These are phyloP conservation scores for Labroides dimidiatus DNA, from an alignment of 2,797 vertebrate genomes.

Conservation along the genomic window DNA sequence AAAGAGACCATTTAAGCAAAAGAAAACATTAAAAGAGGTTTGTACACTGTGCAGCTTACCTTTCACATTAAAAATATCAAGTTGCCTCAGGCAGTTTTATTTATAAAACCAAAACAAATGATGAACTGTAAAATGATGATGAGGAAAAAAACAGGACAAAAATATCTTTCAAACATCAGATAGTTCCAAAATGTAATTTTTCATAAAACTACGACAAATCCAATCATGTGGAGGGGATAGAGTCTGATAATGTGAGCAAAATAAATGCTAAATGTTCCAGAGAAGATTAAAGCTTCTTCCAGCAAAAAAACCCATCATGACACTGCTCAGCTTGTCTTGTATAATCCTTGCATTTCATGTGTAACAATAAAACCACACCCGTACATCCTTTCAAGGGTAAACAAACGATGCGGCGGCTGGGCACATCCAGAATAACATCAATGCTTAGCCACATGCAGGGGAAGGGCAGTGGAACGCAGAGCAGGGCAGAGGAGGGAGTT, in stretches of 20 bases:
- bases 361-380: slow-evolving; percentile 56
- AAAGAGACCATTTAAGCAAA: background rate
- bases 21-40: slow-evolving; percentile 10
- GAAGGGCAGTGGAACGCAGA: slow-evolving; percentile 52
- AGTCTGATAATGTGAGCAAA: background rate
- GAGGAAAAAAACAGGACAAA: background rate
- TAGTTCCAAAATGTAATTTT: background rate
- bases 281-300: slow-evolving; percentile 8
- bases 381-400: slow-evolving; percentile 37
- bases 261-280: background rate
- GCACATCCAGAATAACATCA: slow-evolving; percentile 43
- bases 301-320: slow-evolving; percentile 6
- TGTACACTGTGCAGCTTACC: background rate
- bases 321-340: slow-evolving; percentile 5
- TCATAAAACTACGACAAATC: no score
- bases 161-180: background rate
- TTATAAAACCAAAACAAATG: background rate
- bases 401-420: slow-evolving; percentile 53
- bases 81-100: background rate
- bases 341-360: slow-evolving; percentile 35
- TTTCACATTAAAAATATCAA: slow-evolving; percentile 3
- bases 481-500: slow-evolving; percentile 53
- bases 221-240: background rate
- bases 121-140: no score
- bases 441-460: slow-evolving; percentile 49